Conservation (phyloP, 1,140 invertebrate species). For the Drosophila yakuba region DNA sequence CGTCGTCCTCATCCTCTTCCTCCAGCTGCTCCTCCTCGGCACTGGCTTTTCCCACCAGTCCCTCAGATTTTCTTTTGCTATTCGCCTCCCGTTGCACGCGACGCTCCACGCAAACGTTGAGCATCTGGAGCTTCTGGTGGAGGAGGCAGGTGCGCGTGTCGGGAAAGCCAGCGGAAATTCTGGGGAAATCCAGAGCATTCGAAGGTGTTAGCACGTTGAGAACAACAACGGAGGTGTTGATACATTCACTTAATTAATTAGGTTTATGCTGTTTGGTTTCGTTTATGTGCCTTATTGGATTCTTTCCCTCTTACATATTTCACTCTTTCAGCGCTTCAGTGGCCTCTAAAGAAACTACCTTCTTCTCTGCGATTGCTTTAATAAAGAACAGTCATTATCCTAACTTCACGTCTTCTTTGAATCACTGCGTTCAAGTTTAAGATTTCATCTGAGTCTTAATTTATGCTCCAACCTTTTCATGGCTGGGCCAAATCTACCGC, state of each 20-base stretch:
- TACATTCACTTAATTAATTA: conserved; percentile 24
- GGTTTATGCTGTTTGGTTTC: too few relatives aligned
- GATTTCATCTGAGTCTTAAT: conserved; percentile 8
- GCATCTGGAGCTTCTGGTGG: conserved; percentile 97
- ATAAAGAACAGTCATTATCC: not conserved
- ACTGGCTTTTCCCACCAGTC: conserved; percentile 4
- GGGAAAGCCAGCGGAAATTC: conserved; percentile 91
- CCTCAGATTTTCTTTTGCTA: conserved; percentile 46
- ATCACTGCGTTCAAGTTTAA: not conserved
- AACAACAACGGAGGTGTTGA: conserved; percentile 1
- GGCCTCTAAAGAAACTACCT: not conserved
- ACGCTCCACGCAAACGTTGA: conserved; percentile 97
- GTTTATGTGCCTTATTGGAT: conserved; percentile 7
- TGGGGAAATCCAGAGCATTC: conserved; percentile 78
- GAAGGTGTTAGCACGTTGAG: not conserved
- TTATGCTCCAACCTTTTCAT: not conserved
- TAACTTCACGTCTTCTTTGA: not conserved
- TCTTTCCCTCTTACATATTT: not conserved
- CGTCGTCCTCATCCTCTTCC: conserved; percentile 89
- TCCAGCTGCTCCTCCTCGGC: conserved; percentile 27
- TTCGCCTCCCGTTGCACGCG: conserved; percentile 87
- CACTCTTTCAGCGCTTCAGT: not conserved
- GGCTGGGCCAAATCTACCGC: not conserved
- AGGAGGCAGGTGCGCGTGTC: conserved; percentile 95
- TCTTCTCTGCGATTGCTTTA: too few relatives aligned